Evolutionary conservation across 2,797 vertebrate genomes (phyloP), one percentile per base, ranked within the genome.

Genomic region (Tauraco hartlaubi): DNA sequence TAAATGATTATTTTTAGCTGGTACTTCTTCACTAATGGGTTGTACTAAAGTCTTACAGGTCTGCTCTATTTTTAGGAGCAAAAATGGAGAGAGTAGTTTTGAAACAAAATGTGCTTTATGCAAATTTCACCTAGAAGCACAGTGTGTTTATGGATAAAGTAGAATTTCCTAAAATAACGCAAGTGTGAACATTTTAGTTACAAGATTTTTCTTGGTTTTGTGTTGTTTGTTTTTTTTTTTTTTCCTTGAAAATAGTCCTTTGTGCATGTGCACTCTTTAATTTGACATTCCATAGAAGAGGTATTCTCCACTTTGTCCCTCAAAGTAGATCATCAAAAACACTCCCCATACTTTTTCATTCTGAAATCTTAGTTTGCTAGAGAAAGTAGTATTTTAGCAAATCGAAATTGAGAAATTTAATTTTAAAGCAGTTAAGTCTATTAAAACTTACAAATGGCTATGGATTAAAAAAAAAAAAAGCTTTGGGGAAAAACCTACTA

Each of bases 401-500:
- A 35, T 15, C 4, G 6, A 73, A 73, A 79, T 10, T 5, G 39
- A 43, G 43, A 31, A 2, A 37, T 46, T 20, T 5, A 12, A 51
- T 59, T 78, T 73, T 11, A 35, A 62, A 58, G n/a, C 19, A 37
- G 12, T 16, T 16, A 21, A 72, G 17, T 41, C 6, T 18, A 13
- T 52, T 77, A 51, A 77, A 49, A 31, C 2, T 75, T 29, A 15
- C 1, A 59, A 26, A 39, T 17, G 3, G 28, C 6, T 23, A 39
- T 33, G 22, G 22, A 37, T 43, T 72, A 19, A 16, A 41, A 6
- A 56, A 66, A 87, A 55, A 28, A 81, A 48, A 44, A 4, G 1
- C 0, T 39, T 39, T 6, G 23, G 52, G 25, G 4, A 35, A 79
- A 68, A 15, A 0, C 5, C 16, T 61, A 1, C 1, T 17, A 2